Evolutionary conservation across 2,797 vertebrate species (phyloP).

Genomic region (Urosaurus nigricauda): DNA sequence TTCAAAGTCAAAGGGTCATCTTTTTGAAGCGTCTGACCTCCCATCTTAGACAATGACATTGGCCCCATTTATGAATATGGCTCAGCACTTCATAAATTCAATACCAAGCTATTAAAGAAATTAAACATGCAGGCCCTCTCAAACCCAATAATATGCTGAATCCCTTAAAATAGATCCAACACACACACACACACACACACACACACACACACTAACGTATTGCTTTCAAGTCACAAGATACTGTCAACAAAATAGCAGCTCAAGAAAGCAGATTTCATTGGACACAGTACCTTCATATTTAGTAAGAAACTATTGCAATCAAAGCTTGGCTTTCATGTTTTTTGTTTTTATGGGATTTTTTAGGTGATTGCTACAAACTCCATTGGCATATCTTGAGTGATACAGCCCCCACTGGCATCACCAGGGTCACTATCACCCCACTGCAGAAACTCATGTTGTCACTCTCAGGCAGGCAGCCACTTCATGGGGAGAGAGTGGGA

Average conservation of each 20-base stretch:
- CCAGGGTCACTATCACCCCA: no score
- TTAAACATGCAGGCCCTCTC: constrained; percentile 17
- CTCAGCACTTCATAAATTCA: constrained; percentile 16
- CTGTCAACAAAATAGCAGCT: neutral
- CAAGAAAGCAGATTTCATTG: neutral
- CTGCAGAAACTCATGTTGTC: no score
- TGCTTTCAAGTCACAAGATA: neutral
- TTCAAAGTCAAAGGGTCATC: neutral
- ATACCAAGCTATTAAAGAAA: constrained; percentile 31
- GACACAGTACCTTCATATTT: neutral
- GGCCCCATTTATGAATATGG: constrained; percentile 22
- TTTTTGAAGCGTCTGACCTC: neutral
- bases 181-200: no score
- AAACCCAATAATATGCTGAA: neutral
- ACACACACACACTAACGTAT: neutral
- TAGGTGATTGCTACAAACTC: neutral
- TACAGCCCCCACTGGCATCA: no score
- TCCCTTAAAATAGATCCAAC: neutral
- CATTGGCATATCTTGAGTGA: no score
- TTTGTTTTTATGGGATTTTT: no score
- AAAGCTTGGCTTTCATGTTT: neutral
- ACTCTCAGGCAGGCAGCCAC: no score
- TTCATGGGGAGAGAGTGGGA: no score
- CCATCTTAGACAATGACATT: neutral
- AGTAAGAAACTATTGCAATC: neutral